Conservation (phyloP, 2,888 invertebrate genomes). For the Notocelia uddmanniana region DNA sequence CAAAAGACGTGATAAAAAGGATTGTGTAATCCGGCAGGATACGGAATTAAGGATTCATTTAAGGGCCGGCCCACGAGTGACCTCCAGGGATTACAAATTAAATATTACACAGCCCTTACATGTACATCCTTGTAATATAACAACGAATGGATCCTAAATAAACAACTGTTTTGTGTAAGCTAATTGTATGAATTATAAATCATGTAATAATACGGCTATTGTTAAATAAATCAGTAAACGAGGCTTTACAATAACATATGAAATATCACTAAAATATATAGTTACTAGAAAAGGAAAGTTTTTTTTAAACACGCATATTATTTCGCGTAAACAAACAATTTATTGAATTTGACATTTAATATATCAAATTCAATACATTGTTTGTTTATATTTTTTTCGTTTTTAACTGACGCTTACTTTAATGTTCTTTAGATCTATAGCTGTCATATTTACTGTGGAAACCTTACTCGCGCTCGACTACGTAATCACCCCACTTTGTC, state of each 20-base stretch:
- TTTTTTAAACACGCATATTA: no score
- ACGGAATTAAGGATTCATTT: slow-evolving; percentile 42
- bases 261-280: no score
- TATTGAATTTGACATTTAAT: no score
- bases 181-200: slow-evolving; percentile 22
- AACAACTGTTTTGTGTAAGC: slow-evolving; percentile 22
- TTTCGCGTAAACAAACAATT: no score
- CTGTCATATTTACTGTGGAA: no score
- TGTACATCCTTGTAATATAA: slow-evolving; percentile 20
- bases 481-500: no score
- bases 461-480: no score
- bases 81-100: slow-evolving; percentile 38
- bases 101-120: slow-evolving; percentile 30
- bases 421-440: no score
- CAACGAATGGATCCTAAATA: slow-evolving; percentile 18
- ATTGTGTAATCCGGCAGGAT: slow-evolving; percentile 22
- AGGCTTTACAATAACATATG: background rate
- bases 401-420: no score
- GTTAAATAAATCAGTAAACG: background rate
- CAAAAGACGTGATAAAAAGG: slow-evolving; percentile 22
- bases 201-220: background rate
- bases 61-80: slow-evolving; percentile 25
- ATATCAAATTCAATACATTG: no score
- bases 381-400: no score
- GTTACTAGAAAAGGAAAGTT: background rate